Evolutionary conservation across 2,888 invertebrate species (phyloP).

Genomic region (Heliconius ethilla): DNA sequence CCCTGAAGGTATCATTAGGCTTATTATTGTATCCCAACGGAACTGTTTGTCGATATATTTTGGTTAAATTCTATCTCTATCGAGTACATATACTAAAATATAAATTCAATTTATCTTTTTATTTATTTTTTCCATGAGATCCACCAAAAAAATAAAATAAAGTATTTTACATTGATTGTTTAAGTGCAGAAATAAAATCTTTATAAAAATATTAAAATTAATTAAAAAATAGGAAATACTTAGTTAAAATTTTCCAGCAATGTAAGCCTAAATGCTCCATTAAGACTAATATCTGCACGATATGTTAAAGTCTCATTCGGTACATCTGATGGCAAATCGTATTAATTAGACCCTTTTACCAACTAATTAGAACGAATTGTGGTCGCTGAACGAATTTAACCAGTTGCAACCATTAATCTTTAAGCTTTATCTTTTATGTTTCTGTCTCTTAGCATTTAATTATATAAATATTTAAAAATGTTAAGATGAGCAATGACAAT

Average conservation of each 20-base stretch:
- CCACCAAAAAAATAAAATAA: background rate
- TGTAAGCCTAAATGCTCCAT: slow-evolving; percentile 55
- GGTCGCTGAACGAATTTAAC: slow-evolving; percentile 39
- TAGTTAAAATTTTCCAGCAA: slow-evolving; percentile 1
- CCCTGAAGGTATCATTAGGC: slow-evolving; percentile 77
- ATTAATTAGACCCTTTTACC: slow-evolving; percentile 71
- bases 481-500: background rate
- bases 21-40: slow-evolving; percentile 66
- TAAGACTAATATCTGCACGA: slow-evolving; percentile 74
- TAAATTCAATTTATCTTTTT: too few relatives aligned
- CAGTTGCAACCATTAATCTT: slow-evolving; percentile 25
- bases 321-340: slow-evolving; percentile 64
- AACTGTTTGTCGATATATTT: slow-evolving; percentile 51
- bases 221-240: background rate
- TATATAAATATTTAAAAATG: background rate
- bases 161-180: background rate
- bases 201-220: too few relatives aligned
- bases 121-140: too few relatives aligned
- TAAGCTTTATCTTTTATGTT: slow-evolving; percentile 6
- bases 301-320: slow-evolving; percentile 68
- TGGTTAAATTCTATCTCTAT: background rate
- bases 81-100: background rate
- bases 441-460: background rate
- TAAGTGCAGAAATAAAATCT: too few relatives aligned
- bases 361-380: slow-evolving; percentile 70